Percentiles rank a stretch among this genome's conserved stretches.
Evolutionary conservation across 2,113 vertebrate species (phyloP).

Genomic region (Actenoides lindsayi): DNA sequence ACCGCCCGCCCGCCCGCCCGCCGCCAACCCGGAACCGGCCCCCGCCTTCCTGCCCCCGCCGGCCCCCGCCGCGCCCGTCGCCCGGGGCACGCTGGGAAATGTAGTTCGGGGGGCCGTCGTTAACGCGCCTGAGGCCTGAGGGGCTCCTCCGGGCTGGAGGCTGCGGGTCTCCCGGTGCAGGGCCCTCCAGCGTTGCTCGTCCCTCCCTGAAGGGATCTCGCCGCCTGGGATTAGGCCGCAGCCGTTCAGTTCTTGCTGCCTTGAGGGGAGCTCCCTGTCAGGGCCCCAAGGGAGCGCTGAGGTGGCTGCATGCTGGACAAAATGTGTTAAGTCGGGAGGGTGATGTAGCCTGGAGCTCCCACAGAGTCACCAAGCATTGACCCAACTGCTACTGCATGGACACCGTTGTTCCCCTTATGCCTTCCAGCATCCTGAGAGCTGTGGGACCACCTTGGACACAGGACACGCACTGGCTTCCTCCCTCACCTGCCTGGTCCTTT

Average conservation of each 20-base stretch:
- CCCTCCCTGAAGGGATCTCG: background rate
- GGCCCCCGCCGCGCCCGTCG: accelerated
- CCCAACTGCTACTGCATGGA: accelerated
- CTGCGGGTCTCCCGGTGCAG: background rate
- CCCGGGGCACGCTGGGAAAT: background rate
- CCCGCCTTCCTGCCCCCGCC: background rate
- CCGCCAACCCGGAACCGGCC: slow-evolving; percentile 36
- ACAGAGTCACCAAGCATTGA: accelerated
- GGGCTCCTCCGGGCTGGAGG: background rate
- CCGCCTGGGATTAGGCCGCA: accelerated
- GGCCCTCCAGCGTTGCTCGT: accelerated
- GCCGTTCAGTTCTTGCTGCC: accelerated
- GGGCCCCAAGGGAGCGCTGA: too few species aligned
- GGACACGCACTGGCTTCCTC: background rate
- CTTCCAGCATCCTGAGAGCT: background rate
- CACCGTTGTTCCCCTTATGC: background rate
- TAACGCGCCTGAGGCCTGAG: accelerated
- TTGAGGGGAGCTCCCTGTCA: accelerated
- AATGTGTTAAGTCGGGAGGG: too few species aligned
- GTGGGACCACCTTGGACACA: accelerated
- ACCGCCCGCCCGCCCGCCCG: too few species aligned
- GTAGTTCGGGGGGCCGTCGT: background rate
- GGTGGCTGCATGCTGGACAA: background rate
- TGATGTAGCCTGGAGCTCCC: background rate
- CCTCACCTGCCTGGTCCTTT: background rate